Base-by-base conservation (phyloP, 1,140 invertebrate genomes). In the Tetramorium alpestre region DNA sequence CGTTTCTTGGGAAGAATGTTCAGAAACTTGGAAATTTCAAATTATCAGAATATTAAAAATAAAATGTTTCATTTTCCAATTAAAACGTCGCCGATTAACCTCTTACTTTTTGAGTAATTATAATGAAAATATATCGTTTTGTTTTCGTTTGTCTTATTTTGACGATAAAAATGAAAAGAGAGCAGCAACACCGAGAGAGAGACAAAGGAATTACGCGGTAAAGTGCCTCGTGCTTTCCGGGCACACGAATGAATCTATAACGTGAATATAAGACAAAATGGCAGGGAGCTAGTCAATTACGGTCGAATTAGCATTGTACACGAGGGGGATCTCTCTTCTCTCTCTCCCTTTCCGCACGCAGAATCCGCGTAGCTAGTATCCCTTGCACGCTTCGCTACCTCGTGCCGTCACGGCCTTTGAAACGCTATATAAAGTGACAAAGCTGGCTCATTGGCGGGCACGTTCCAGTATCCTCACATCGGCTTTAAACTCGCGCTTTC, bases 341-440 rank as follows among this genome's bases (percentile, higher is more conserved):
- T 86, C 88, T 62, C 90, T 86, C 73, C 51, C 56, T 84, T 88
- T 85, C 77, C 76, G 70, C 62, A 78, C 69, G 78, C 72, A 90
- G 88, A 91, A 89, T 90, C 88, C 60, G 87, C 80, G 62, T 89
- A 89, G 85, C 87, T 84, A 86, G 72, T 87, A 78, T 92, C 91
- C 91, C 89, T 92, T 89, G 80, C 89, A 86, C 91, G 87, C 73
- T 91, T 82, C 89, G 87, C 89, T 88, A 89, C 87, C 88, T 89
- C 91, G 89, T 92, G 90, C 89, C 87, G 69, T 82, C 70, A 88
- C 89, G 90, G 91, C 91, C 92, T 93, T 90, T 93, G 87, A 94
- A 93, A 91, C 85, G 87, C 93, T 94, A 94, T 95, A 95, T 94
- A 95, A 94, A 94, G 92, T 94, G 91, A 93, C 91, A 93, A 94